These are phyloP conservation scores for Orestias chungarensis DNA, from an alignment of 2,797 vertebrate species.

Conservation along the genomic window DNA sequence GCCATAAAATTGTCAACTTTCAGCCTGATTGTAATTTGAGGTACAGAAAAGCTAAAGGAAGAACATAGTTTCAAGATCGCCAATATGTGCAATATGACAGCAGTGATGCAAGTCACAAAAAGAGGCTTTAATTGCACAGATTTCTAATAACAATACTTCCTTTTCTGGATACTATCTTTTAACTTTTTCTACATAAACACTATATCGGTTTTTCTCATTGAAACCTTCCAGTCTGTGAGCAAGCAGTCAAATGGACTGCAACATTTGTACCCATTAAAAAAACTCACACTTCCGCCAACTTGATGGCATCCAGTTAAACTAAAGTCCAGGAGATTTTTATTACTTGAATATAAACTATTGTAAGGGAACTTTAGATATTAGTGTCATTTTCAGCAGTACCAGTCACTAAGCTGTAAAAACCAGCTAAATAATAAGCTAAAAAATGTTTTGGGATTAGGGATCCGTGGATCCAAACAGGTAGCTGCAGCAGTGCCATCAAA, in stretches of 20 bases:
- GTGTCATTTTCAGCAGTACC: slow-evolving; percentile 21
- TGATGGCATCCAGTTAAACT: slow-evolving; percentile 2
- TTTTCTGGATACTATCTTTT: slow-evolving; percentile 7
- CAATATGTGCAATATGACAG: slow-evolving; percentile 33
- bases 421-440: slow-evolving; percentile 56
- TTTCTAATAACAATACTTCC: slow-evolving; percentile 6
- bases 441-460: slow-evolving; percentile 3
- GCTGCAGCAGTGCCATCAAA: slow-evolving; percentile 21
- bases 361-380: slow-evolving; percentile 30
- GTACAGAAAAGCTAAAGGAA: slow-evolving; percentile 6
- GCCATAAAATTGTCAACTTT: slow-evolving; percentile 48
- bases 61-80: slow-evolving; percentile 21
- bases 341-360: not conserved
- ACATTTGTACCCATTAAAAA: slow-evolving; percentile 13
- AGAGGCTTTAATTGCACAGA: slow-evolving; percentile 17
- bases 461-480: slow-evolving; percentile 20
- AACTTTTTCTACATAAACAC: slow-evolving; percentile 2
- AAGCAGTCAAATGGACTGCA: slow-evolving; percentile 17
- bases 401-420: slow-evolving; percentile 50
- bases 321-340: not conserved
- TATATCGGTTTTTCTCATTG: not conserved
- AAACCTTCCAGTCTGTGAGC: slow-evolving; percentile 4
- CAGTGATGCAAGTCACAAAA: slow-evolving; percentile 50
- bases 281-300: not conserved
- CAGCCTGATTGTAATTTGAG: slow-evolving; percentile 37